A percentile compares a stretch with the other conserved stretches of the same genome.
phyloP scores from a whole-genome alignment of 2,113 vertebrate species.

The Leucopsar rothschildi region DNA sequence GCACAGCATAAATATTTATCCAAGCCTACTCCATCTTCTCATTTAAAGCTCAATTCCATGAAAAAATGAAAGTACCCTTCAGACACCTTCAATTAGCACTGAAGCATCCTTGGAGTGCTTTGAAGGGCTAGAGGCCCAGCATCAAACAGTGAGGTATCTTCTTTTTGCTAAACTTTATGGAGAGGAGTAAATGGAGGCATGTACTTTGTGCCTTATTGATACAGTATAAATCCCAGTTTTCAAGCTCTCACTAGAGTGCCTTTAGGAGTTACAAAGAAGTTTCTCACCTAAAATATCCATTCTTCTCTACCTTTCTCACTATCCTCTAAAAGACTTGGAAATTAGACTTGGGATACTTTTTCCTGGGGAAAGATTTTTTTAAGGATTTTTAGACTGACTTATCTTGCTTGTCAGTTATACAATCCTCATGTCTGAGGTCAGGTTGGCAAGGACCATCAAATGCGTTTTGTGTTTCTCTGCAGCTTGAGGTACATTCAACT shows the following conservation, averaged over 20 bases:
- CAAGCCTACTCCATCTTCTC: constrained; percentile 14
- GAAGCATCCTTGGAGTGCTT: neutral
- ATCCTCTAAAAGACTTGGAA: neutral
- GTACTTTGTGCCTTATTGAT: neutral
- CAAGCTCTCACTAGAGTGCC: neutral
- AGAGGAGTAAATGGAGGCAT: neutral
- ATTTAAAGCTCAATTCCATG: constrained; percentile 1
- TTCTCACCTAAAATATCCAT: neutral
- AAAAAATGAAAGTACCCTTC: neutral
- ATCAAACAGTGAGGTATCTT: neutral
- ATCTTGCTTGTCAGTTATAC: neutral
- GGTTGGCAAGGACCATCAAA: neutral
- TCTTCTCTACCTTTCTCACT: neutral
- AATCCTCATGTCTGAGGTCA: neutral
- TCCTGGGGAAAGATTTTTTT: neutral
- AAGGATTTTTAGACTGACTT: neutral
- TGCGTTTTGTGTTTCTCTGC: neutral
- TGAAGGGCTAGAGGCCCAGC: neutral
- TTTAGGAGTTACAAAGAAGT: neutral
- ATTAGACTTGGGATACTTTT: neutral
- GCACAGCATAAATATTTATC: constrained; percentile 59
- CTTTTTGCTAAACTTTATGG: neutral
- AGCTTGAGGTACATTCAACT: neutral
- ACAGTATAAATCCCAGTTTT: neutral
- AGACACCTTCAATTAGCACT: neutral